phyloP scores from a whole-genome alignment of 2,113 vertebrate genomes.

The Neogale vison region DNA sequence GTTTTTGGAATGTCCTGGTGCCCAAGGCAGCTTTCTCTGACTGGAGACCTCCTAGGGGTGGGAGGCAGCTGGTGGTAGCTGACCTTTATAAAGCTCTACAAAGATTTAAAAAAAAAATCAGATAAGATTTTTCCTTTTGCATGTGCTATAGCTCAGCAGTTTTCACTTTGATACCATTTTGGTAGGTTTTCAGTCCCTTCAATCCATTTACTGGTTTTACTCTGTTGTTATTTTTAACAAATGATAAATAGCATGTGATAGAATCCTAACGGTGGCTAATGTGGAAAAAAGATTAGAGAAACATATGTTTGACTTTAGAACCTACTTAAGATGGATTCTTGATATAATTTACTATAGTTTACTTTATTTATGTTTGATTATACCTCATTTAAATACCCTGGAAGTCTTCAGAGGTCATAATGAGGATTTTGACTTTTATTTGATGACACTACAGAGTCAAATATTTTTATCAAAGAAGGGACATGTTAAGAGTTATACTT shows the following conservation, averaged over 20 bases:
- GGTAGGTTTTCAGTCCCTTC: not conserved
- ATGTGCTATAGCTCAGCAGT: not conserved
- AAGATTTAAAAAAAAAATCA: not conserved
- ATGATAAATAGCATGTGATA: not conserved
- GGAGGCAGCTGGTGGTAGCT: not conserved
- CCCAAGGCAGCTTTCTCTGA: not conserved
- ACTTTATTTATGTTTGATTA: not conserved
- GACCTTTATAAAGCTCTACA: not conserved
- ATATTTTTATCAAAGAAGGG: not conserved
- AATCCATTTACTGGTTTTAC: not conserved
- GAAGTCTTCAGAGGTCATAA: not conserved
- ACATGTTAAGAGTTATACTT: not conserved
- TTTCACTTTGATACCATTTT: not conserved
- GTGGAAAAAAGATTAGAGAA: not conserved
- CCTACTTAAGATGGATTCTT: not conserved
- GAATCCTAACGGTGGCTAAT: not conserved
- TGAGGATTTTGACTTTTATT: slow-evolving; percentile 28
- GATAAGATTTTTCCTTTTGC: not conserved
- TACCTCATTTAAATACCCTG: not conserved
- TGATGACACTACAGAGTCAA: not conserved
- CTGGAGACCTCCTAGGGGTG: not conserved
- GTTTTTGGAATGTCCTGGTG: not conserved
- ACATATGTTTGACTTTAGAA: not conserved
- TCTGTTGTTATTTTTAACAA: not conserved
- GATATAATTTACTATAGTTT: not conserved